A percentile compares a stretch with the other conserved stretches of the same genome.
Evolutionary conservation across 1,140 invertebrate species (phyloP).

Genomic region (Leptinotarsa defecta): DNA sequence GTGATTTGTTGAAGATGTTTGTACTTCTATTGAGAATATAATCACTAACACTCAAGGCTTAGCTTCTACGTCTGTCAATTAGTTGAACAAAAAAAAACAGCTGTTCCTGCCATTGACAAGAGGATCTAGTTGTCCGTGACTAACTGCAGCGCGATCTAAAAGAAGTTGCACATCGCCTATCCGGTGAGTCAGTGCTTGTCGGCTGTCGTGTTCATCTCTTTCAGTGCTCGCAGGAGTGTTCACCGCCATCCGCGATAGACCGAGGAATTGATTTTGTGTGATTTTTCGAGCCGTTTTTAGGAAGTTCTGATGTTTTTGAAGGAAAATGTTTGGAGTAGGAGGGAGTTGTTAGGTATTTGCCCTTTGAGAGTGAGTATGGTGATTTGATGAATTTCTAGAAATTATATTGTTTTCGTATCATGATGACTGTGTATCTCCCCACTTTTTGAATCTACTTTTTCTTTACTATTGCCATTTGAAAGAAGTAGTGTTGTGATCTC

Average conservation of each 20-base stretch:
- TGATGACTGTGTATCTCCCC: no score
- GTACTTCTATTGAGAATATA: no score
- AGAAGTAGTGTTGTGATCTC: no score
- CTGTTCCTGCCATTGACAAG: neutral
- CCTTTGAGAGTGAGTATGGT: no score
- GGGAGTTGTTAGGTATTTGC: no score
- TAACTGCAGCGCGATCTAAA: conserved; percentile 20
- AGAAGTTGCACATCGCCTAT: conserved; percentile 27
- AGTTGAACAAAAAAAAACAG: neutral
- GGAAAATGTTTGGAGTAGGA: neutral
- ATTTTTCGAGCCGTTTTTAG: neutral
- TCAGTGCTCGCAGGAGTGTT: neutral
- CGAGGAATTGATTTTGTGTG: neutral
- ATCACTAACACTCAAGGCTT: no score
- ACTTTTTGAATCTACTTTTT: no score
- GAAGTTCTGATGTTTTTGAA: neutral
- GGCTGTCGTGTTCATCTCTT: conserved; percentile 40
- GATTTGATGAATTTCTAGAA: no score
- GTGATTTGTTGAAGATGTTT: no score
- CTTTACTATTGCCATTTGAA: no score
- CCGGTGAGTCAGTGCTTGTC: conserved; percentile 45
- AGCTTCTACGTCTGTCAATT: no score
- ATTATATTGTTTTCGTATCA: no score
- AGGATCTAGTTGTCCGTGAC: neutral
- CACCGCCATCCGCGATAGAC: conserved; percentile 9